These are phyloP conservation scores for Cydia strobilella DNA, from an alignment of 1,140 invertebrate species.

Conservation along the genomic window DNA sequence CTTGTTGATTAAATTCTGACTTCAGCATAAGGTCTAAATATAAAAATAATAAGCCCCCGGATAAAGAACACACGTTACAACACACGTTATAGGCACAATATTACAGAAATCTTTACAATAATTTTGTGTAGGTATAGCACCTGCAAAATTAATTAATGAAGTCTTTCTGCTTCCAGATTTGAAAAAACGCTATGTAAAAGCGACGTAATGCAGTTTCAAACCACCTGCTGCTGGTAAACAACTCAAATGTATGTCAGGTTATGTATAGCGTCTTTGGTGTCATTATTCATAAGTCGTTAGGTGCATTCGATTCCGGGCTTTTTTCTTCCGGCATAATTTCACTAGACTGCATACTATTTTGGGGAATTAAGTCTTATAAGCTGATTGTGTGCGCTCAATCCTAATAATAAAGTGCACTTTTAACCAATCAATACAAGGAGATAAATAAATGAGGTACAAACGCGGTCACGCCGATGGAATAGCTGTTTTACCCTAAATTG, in stretches of 20 bases:
- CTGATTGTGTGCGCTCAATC: neutral
- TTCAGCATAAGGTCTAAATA: neutral
- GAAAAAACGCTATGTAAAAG: constrained; percentile 57
- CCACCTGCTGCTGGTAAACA: constrained; percentile 73
- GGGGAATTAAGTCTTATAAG: neutral
- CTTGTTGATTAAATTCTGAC: neutral
- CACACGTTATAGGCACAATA: too few relatives aligned
- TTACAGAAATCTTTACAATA: too few relatives aligned
- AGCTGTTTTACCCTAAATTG: too few relatives aligned
- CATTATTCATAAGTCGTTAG: constrained; percentile 65
- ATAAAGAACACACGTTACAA: too few relatives aligned
- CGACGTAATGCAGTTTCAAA: constrained; percentile 68
- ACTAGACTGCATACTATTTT: constrained; percentile 8
- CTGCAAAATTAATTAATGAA: constrained; percentile 7
- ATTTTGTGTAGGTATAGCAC: too few relatives aligned
- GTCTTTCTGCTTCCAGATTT: constrained; percentile 64
- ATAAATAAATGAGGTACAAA: too few relatives aligned
- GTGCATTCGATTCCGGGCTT: constrained; percentile 54
- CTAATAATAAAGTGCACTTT: constrained; percentile 5
- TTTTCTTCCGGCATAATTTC: constrained; percentile 18
- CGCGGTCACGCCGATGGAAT: too few relatives aligned
- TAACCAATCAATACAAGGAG: too few relatives aligned
- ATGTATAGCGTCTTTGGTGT: constrained; percentile 52
- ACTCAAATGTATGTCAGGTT: constrained; percentile 69
- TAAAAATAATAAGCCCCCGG: too few relatives aligned